Percentiles rank a stretch among this genome's conserved stretches.
phyloP scores from a whole-genome alignment of 1,140 invertebrate species.

The Drosophila simulans region DNA sequence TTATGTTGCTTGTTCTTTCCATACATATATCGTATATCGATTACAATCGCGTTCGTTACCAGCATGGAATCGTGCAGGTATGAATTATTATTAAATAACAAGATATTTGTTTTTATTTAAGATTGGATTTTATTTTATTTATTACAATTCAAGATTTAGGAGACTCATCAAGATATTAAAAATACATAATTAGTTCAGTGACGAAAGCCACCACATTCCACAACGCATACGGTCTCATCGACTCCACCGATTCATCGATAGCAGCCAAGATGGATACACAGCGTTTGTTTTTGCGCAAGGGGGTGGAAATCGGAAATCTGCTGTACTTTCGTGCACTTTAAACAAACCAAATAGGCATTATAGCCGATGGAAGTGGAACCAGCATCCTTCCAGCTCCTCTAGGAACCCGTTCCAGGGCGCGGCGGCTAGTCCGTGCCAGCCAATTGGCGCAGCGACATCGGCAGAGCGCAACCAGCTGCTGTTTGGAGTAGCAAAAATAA shows the following conservation, averaged over 20 bases:
- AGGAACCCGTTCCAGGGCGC: not conserved
- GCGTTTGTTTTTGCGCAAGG: constrained; percentile 21
- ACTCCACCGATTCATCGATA: constrained; percentile 8
- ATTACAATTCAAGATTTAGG: too few relatives aligned
- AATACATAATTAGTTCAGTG: not conserved
- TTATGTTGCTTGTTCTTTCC: not conserved
- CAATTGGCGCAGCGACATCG: not conserved
- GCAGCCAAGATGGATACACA: constrained; percentile 16
- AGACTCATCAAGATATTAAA: not conserved
- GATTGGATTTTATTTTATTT: too few relatives aligned
- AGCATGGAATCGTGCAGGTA: not conserved
- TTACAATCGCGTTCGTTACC: not conserved
- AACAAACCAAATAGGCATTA: constrained; percentile 9
- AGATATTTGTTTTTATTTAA: not conserved
- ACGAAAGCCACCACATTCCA: not conserved
- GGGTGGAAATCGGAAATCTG: constrained; percentile 9
- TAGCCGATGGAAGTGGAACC: not conserved
- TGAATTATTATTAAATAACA: not conserved
- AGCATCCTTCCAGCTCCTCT: not conserved
- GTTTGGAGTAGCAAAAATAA: constrained; percentile 56
- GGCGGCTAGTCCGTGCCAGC: not conserved
- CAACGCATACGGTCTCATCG: not conserved
- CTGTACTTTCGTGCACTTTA: constrained; percentile 26
- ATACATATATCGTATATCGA: not conserved
- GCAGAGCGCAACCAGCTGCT: constrained; percentile 12